These are phyloP conservation scores for Oplegnathus fasciatus DNA, from an alignment of 2,113 vertebrate genomes.

Conservation along the genomic window DNA sequence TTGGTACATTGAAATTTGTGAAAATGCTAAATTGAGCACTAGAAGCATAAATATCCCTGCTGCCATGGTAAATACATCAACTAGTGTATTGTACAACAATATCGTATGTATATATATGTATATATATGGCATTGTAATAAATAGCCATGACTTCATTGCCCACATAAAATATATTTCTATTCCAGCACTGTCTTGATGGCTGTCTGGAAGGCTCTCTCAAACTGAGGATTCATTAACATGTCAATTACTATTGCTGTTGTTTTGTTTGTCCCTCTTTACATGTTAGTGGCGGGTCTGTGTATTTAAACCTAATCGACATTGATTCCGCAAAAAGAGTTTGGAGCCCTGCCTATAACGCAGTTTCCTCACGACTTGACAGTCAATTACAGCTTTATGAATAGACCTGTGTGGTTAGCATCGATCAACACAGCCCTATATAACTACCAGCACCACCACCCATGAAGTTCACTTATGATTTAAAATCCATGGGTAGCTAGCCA, in stretches of 20 bases:
- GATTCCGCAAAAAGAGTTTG: constrained; percentile 44
- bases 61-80: constrained; percentile 15
- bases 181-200: not conserved
- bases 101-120: constrained; percentile 10
- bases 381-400: constrained; percentile 70
- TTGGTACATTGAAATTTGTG: not conserved
- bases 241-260: constrained; percentile 44
- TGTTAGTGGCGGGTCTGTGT: constrained; percentile 33
- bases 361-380: constrained; percentile 60
- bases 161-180: constrained; percentile 33
- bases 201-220: constrained; percentile 42
- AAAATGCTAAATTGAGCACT: not conserved
- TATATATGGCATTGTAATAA: not conserved
- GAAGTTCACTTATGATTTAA: constrained; percentile 59
- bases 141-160: constrained; percentile 36
- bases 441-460: constrained; percentile 10
- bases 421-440: constrained; percentile 27
- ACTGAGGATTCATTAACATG: constrained; percentile 42
- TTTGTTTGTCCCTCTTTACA: constrained; percentile 55
- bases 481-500: constrained; percentile 29
- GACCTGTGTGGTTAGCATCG: constrained; percentile 53
- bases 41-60: not conserved
- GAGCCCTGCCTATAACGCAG: constrained; percentile 40
- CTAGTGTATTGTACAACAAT: not conserved
- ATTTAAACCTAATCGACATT: constrained; percentile 62